Percentiles rank a stretch among this genome's conserved stretches.
Conservation (phyloP, 2,113 vertebrate species). For the Dissostichus mawsoni region DNA sequence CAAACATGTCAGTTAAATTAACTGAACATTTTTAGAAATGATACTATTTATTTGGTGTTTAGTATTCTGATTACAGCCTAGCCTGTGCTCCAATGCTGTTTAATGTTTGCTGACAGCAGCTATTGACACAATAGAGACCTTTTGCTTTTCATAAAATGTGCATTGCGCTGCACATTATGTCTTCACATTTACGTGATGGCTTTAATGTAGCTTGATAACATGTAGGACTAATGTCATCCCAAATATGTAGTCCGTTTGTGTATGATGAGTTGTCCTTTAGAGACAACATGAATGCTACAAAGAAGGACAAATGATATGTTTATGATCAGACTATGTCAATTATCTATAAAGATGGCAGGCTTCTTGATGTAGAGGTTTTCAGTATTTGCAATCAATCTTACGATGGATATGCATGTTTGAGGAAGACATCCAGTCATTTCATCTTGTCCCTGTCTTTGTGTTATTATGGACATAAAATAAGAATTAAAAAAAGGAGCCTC, state of each 20-base stretch:
- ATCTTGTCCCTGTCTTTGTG: background rate
- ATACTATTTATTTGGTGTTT: background rate
- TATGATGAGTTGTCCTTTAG: too few species aligned
- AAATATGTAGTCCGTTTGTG: background rate
- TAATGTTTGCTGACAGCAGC: background rate
- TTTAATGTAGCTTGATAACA: background rate
- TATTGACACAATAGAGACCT: background rate
- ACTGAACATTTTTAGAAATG: background rate
- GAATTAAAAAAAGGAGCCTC: background rate
- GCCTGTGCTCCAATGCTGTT: background rate
- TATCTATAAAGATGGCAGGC: too few species aligned
- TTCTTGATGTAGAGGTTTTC: background rate
- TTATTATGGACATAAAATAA: background rate
- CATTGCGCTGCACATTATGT: background rate
- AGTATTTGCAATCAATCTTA: slow-evolving; percentile 2
- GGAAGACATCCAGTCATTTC: too few species aligned
- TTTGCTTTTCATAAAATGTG: background rate
- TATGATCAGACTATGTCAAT: too few species aligned
- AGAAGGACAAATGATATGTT: too few species aligned
- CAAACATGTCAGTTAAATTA: background rate
- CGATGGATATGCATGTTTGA: background rate
- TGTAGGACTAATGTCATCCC: background rate
- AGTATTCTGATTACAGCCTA: background rate
- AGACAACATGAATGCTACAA: too few species aligned
- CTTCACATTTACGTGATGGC: too few species aligned